Base-by-base conservation (phyloP, 1,140 invertebrate genomes). In the Venustaconcha ellipsiformis region DNA sequence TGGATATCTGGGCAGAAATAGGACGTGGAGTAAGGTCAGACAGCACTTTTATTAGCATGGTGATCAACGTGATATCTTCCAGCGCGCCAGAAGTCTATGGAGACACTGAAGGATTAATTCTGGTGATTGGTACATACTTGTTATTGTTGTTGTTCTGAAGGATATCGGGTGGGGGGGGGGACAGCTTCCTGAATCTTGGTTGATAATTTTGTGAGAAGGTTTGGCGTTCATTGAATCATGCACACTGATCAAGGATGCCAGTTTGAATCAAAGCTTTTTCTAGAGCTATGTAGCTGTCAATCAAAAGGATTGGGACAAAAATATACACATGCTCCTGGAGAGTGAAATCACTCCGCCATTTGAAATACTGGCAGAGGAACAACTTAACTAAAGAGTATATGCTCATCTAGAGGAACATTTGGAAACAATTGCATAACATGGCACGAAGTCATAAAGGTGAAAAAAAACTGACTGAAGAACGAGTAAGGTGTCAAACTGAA, bases 161-260 rank as follows among this genome's bases (percentile, higher is more conserved):
- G 58, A 86, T 58, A 69, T 82, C 72, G n/a, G n/a, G n/a, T n/a
- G n/a, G 81, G 74, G 23, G 79, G 83, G n/a, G 57, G 70, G 57
- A 86, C 85, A 14, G 78, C 87, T 14, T 89, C 87, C 13, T 70
- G 86, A 37, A 78, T 74, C 1, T 79, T 90, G 17, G 79, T 90
- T 1, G 65, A 87, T 56, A 71, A 87, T 17, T 79, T 86, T 23
- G 64, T 91, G 26, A 82, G 76, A 62, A 69, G 84, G 8, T 86
- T 83, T 74, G 90, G 90, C 14, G 75, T 84, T 2, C 90, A 90
- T 0, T 30, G 84, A 14, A 76, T 85, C 48, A 76, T 90, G 1
- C 73, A 86, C 17, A 78, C 88, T 0, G 88, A 91, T 76, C 86
- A 89, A 72, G 90, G 88, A 23, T 58, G 57, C 11, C 63, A 83